Percentiles rank a stretch among this genome's conserved stretches.
Conservation (phyloP, 2,113 vertebrate genomes). For the Apodemus sylvaticus region DNA sequence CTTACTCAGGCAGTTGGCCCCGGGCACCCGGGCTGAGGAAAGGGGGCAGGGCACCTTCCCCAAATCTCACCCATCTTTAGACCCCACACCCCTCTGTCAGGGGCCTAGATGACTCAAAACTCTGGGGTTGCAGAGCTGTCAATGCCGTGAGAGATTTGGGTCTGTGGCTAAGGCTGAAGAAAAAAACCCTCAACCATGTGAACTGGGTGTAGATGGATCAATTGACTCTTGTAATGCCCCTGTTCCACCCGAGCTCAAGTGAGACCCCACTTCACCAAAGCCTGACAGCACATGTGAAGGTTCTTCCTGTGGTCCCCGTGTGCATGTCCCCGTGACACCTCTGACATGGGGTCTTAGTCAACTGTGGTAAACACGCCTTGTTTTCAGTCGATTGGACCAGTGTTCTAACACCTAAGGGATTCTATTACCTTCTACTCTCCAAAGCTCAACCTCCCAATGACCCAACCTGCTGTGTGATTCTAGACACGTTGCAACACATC, state of each 20-base stretch:
- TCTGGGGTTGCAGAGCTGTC: not conserved
- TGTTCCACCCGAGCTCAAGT: not conserved
- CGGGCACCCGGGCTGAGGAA: constrained; percentile 29
- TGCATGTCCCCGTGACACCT: not conserved
- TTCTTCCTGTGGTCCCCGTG: not conserved
- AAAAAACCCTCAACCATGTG: not conserved
- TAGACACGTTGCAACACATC: not conserved
- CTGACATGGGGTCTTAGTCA: not conserved
- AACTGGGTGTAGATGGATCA: constrained; percentile 21
- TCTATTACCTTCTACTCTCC: not conserved
- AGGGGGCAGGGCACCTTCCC: constrained; percentile 11
- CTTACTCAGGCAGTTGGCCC: not conserved
- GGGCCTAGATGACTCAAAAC: constrained; percentile 58
- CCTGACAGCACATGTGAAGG: not conserved
- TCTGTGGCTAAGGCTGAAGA: constrained; percentile 17
- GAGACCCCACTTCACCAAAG: not conserved
- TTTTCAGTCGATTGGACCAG: not conserved
- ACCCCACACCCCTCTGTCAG: constrained; percentile 29
- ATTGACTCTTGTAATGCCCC: constrained; percentile 19
- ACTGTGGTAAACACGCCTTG: not conserved
- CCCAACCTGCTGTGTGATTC: constrained; percentile 28
- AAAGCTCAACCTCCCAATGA: not conserved
- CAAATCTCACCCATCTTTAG: constrained; percentile 55
- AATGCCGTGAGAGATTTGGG: not conserved
- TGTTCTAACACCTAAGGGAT: not conserved